Base-by-base conservation (phyloP, 2,113 vertebrate genomes). In the Channa argus region DNA sequence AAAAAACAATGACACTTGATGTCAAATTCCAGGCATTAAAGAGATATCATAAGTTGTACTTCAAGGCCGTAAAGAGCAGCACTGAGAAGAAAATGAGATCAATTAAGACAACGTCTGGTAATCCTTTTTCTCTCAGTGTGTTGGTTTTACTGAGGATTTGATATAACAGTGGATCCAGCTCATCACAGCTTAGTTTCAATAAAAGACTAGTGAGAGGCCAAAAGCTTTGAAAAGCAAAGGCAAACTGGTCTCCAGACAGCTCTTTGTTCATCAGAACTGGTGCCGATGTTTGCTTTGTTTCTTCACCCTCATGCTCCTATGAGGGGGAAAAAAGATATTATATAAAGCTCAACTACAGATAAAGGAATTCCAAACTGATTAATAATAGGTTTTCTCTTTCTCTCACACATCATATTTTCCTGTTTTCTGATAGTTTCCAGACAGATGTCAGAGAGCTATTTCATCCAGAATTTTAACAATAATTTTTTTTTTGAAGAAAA, bases 41-140 rank as follows among this genome's bases (percentile, higher is more conserved):
- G 68, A 55, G 58, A 73, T 78, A 85, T 81, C 52, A 69, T 39
- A 34, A 75, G 63, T 83, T 78, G 44, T 63, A 77, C 82, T 83
- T 54, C 64, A 87, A 58, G 52, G 59, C 70, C 69, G 73, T 74
- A 79, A 64, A 87, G 63, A 82, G 66, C 65, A 86, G 84, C 62
- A 78, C 76, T 64, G 36, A 81, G 52, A 60, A 77, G 82, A 87
- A 86, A 92, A 92, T 87, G 72, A 92, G 85, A 91, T 89, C 82
- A 91, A 90, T 93, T 92, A 92, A 91, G 88, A 84, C 80, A 86
- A 84, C 59, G 80, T 46, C 63, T 77, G 74, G 66, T 90, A 91
- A 89, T 90, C 88, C 85, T 78, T 71, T 36, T 73, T 71, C 77
- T 87, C 71, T 53, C 69, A 45, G 65, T 55, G 37, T 70, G 59